Conservation (phyloP, 2,888 invertebrate species). For the Hydrotaea diabolus region DNA sequence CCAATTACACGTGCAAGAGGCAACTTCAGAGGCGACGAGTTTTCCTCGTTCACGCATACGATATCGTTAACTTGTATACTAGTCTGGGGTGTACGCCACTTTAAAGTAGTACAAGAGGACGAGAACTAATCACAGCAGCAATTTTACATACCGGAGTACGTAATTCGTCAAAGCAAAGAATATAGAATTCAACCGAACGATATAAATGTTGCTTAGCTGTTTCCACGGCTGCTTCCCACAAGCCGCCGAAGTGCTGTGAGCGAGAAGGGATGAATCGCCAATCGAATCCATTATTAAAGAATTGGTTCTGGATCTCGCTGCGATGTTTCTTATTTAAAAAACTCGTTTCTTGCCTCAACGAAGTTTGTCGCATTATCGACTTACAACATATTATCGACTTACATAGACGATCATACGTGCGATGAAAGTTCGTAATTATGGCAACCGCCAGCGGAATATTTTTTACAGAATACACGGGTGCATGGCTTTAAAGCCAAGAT, state of each 20-base stretch:
- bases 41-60: not conserved
- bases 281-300: slow-evolving; percentile 35
- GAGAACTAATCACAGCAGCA: slow-evolving; percentile 56
- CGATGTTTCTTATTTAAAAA: slow-evolving; percentile 40
- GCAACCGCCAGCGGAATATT: slow-evolving; percentile 36
- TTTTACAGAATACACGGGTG: slow-evolving; percentile 55
- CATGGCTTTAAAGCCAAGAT: slow-evolving; percentile 34
- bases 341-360: slow-evolving; percentile 52
- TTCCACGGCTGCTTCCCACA: slow-evolving; percentile 30
- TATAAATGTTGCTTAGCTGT: slow-evolving; percentile 54
- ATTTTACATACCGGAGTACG: slow-evolving; percentile 62
- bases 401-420: slow-evolving; percentile 25
- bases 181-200: slow-evolving; percentile 46
- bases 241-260: slow-evolving; percentile 57
- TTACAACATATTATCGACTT: too few relatives aligned
- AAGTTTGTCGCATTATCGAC: slow-evolving; percentile 45
- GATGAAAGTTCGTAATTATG: slow-evolving; percentile 40
- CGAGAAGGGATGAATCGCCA: slow-evolving; percentile 53
- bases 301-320: not conserved
- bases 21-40: not conserved
- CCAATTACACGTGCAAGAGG: not conserved
- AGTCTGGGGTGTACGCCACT: not conserved
- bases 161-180: slow-evolving; percentile 42
- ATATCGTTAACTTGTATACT: not conserved
- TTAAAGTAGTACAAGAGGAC: not conserved